These are phyloP conservation scores for Chrysolina haemoptera DNA, from an alignment of 2,888 invertebrate species.

Conservation along the genomic window DNA sequence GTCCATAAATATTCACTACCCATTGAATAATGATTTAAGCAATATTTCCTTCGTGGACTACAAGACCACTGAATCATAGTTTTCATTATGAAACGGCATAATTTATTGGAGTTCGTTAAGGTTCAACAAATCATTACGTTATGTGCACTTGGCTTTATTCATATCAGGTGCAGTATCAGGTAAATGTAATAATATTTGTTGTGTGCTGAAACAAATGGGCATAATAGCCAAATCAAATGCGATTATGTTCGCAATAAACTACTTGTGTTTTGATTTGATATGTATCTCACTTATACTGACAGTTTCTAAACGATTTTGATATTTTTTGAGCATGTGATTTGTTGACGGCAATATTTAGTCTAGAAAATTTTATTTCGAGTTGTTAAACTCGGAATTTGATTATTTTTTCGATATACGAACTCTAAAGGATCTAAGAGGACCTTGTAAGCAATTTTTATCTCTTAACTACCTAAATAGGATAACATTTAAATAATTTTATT, in stretches of 20 bases:
- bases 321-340: no score
- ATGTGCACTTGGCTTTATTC: not conserved
- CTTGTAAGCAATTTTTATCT: no score
- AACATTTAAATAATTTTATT: no score
- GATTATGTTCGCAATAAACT: not conserved
- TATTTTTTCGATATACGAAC: no score
- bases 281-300: not conserved
- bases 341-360: no score
- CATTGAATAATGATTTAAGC: not conserved
- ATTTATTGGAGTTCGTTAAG: not conserved
- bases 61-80: not conserved
- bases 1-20: not conserved
- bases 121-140: constrained; percentile 9
- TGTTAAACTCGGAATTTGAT: no score
- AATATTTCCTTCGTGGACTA: not conserved
- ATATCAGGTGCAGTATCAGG: constrained; percentile 5
- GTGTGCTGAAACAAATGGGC: constrained; percentile 13
- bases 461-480: no score
- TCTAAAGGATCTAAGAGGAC: no score
- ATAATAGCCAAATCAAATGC: constrained; percentile 12
- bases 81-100: constrained; percentile 2
- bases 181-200: constrained; percentile 5
- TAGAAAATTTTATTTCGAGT: no score
- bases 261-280: not conserved
- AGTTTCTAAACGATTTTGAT: not conserved